Base-by-base conservation (phyloP, 2,888 invertebrate genomes). In the Drosophila paracracens region DNA sequence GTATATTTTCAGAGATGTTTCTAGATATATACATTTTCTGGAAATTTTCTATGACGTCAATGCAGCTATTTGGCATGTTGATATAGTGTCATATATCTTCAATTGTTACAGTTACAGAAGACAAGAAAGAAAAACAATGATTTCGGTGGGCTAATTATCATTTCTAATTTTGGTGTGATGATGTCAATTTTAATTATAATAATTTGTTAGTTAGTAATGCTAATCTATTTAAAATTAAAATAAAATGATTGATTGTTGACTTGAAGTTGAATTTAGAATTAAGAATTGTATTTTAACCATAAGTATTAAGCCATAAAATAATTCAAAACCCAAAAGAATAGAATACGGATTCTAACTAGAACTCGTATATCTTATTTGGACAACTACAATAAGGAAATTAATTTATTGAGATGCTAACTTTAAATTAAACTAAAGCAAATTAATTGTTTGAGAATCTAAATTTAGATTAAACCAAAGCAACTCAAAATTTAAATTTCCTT, bases 21-120 rank as follows among this genome's bases (percentile, higher is more conserved):
- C 75, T 59, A 63, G 75, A 75, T 67, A 59, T 31, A 58, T 63
- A 56, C 21, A 54, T 70, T 53, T 52, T 53, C 13, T 57, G 38
- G 53, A 33, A 70, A 35, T 25, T 66, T 52, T 40, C 16, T 38
- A 29, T 75, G 77, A 79, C 75, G 64, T 71, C 65, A 74, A 63
- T 57, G 40, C 5, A 50, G 11, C 38, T 63, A 31, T 53, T 67
- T 11, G 31, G 13, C 51, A 52, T 16, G 51, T 25, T 61, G n/a
- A 56, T 64, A 54, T 53, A 29, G 21, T 31, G 38, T 52, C 36
- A n/a, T 43, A 10, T 58, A 52, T 38, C 51, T 40, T 16, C 8
- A 36, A 43, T 71, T 54, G 40, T 48, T 31, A 13, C 18, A 40
- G 43, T 48, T 59, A 33, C 25, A n/a, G n/a, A 21, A 6, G n/a